Percentiles rank a stretch among this genome's conserved stretches.
Conservation (phyloP, 2,113 vertebrate species). For the Mormyrus lacerda region DNA sequence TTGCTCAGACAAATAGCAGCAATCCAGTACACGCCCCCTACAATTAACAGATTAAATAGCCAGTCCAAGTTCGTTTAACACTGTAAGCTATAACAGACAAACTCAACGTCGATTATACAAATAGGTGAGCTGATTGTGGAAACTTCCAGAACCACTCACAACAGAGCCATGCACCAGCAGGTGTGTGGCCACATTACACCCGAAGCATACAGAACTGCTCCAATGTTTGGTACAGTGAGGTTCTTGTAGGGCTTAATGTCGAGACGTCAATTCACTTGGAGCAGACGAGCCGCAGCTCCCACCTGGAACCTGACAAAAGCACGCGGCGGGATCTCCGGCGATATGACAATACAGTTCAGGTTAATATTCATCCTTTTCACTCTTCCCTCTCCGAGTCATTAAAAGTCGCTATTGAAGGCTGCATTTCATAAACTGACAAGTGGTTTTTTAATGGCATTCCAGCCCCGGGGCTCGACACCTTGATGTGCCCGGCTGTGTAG, state of each 20-base stretch:
- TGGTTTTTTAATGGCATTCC: constrained; percentile 9
- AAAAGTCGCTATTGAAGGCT: constrained; percentile 4
- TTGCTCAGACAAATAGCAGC: not conserved
- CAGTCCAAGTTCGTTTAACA: not conserved
- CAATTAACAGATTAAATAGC: not conserved
- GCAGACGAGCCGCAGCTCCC: constrained; percentile 37
- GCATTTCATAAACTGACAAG: constrained; percentile 7
- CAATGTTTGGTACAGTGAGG: constrained; percentile 51
- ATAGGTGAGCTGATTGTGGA: constrained; percentile 24
- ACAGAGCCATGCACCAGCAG: constrained; percentile 38
- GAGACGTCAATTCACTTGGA: constrained; percentile 27
- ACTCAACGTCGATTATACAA: constrained; percentile 18
- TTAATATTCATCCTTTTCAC: constrained; percentile 45
- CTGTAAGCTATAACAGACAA: not conserved
- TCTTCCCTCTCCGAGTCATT: constrained; percentile 38
- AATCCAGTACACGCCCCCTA: not conserved
- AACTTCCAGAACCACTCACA: constrained; percentile 27
- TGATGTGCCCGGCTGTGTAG: constrained; percentile 5
- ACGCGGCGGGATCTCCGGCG: constrained; percentile 26
- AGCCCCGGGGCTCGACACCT: constrained; percentile 11
- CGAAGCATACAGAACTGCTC: constrained; percentile 39
- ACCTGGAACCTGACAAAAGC: constrained; percentile 39
- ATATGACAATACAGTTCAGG: constrained; percentile 35
- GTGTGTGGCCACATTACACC: constrained; percentile 46
- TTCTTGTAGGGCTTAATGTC: not conserved